phyloP scores from a whole-genome alignment of 2,888 invertebrate genomes.

The Drosophila ustulata region DNA sequence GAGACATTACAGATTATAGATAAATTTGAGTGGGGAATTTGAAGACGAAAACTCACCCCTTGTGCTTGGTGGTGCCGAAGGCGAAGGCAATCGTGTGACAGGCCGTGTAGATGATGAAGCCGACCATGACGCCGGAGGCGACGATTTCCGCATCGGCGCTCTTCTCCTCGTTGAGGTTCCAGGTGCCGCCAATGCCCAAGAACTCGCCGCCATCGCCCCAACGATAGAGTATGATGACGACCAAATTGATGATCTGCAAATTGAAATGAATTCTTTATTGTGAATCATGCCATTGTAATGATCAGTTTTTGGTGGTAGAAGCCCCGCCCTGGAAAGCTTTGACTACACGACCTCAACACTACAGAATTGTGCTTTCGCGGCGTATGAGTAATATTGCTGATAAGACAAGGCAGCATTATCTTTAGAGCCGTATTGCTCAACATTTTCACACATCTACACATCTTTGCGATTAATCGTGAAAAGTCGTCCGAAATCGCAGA shows the following conservation, averaged over 20 bases:
- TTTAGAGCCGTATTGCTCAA: conserved; percentile 50
- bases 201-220: conserved; percentile 93
- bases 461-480: background rate
- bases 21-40: background rate
- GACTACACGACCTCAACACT: conserved; percentile 31
- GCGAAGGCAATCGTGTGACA: conserved; percentile 91
- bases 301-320: conserved; percentile 2
- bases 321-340: conserved; percentile 48
- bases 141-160: conserved; percentile 95
- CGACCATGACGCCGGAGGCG: conserved; percentile 94
- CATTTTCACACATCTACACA: conserved; percentile 14
- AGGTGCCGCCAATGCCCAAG: conserved; percentile 94
- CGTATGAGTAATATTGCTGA: conserved; percentile 67
- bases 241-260: conserved; percentile 91
- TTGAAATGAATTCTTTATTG: background rate
- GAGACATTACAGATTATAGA: background rate
- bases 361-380: conserved; percentile 13
- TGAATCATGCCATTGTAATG: conserved; percentile 37
- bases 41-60: conserved; percentile 86
- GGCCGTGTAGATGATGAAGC: conserved; percentile 93
- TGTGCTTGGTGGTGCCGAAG: conserved; percentile 92
- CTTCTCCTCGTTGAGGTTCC: conserved; percentile 95
- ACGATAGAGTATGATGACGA: conserved; percentile 92
- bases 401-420: conserved; percentile 45
- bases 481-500: background rate